Base-by-base conservation (phyloP, 2,888 invertebrate genomes). In the Stenoptilia bipunctidactyla region DNA sequence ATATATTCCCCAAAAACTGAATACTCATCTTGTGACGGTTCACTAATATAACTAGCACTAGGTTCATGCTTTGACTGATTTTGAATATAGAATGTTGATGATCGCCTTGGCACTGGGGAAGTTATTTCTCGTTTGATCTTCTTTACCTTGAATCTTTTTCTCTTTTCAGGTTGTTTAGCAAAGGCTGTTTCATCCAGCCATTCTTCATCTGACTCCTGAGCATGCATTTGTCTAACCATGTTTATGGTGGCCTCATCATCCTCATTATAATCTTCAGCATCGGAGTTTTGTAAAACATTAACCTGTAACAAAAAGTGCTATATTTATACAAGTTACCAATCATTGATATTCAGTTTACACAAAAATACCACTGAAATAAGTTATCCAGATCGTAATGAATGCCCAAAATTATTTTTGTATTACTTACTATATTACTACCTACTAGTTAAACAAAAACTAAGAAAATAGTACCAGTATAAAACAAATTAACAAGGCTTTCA, bases 151-250 rank as follows among this genome's bases (percentile, higher is more conserved):
- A 63, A 45, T 48, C 63, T 72, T 40, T 63, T 66, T 1, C 70
- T 66, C 13, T 60, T 75, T 0, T 66, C 58, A 40, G 75, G 72
- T 1, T 71, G 51, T 41, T 60, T 53, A 49, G 65, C 55, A 45
- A 68, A 75, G 0, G 71, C 58, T 14, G 77, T 76, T 1, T 80
- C 79, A 25, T 77, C 82, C 0, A 83, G 52, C 83, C 83, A 83
- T 48, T 83, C 83, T 33, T 82, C 83, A 4, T 76, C 74, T 0
- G 74, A 66, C 2, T 54, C 62, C 13, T 58, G 48, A 20, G 52
- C 61, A 15, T 72, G 69, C 63, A 79, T 65, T 46, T 77, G 72
- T 1, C 68, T 55, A 1, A 79, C 72, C 41, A 76, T 48, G 38
- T 67, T 70, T 20, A 66, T 55, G 0, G 73, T 63, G 3, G 63